Base-by-base conservation (phyloP, 30 jellyfish, hydroid and myxozoan genomes). In the Morbakka virulenta region DNA sequence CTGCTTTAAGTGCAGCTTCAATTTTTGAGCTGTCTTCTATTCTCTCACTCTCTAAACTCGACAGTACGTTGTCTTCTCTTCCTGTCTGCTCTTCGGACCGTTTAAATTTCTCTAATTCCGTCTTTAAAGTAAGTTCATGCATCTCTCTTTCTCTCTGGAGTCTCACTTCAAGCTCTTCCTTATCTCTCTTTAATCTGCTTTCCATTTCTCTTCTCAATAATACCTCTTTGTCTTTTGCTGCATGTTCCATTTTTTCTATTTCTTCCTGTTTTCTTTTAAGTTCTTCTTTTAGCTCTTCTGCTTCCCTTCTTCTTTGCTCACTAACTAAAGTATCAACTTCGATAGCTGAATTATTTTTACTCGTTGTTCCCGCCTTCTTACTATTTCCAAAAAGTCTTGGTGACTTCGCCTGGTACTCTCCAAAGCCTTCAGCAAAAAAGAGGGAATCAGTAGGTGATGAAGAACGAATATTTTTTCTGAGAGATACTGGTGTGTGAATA, bases 201-300 rank as follows among this genome's bases (percentile, higher is more conserved):
- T 85, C 76, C 85, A n/a, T 35, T 62, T 30, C 84, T 61, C 51
- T 48, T 76, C 68, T 68, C 52, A 74, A 52, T n/a, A 26, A 30
- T 6, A 57, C 80, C 50, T 81, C 84, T 49, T 80, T 48, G n/a
- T 52, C 84, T 33, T 30, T 66, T 57, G 91, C 84, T 26, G 62
- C 89, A 30, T 17, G 29, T 14, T 47, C 62, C 26, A 82, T 57
- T 52, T 61, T 83, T 17, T 67, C 62, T 22, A 82, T 71, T 64
- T 69, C 94, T 20, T 67, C 81, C 49, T 84, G 74, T 32, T 84
- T 74, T 49, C 26, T 47, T 24, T 69, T 76, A 2, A 84, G 84
- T 70, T 69, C 76, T 3, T 67, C 95, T 75, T 84, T 87, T 85
- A 84, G 71, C 62, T 87, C 88, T 26, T 71, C 48, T 63, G 50